Percentiles rank a stretch among this genome's conserved stretches.
Evolutionary conservation across 2,888 invertebrate genomes (phyloP).

Genomic region (Eledone cirrhosa): DNA sequence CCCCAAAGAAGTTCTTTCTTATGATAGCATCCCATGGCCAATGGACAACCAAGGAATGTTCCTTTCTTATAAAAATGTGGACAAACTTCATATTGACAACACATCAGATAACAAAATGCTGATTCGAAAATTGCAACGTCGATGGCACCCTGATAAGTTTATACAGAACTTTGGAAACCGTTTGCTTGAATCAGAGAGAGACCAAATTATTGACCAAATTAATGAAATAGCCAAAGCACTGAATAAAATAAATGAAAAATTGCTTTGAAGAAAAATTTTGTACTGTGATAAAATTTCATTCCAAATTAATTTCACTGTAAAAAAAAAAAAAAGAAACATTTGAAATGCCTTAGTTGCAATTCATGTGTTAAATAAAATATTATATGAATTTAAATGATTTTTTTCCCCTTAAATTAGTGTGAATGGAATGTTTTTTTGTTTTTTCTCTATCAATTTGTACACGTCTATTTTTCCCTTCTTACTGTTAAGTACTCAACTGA

Average conservation of each 20-base stretch:
- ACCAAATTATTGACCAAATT: conserved; percentile 14
- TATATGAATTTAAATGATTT: no score
- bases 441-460: no score
- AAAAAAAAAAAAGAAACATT: no score
- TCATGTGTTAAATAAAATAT: no score
- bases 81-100: not conserved
- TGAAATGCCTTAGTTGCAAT: no score
- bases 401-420: no score
- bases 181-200: conserved; percentile 20
- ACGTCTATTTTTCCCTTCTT: no score
- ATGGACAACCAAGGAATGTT: not conserved
- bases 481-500: no score
- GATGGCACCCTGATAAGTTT: conserved; percentile 21
- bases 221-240: conserved; percentile 22
- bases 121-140: conserved; percentile 12
- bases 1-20: not conserved
- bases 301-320: no score
- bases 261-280: not conserved
- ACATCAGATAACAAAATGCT: conserved; percentile 8
- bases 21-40: conserved; percentile 9
- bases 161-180: conserved; percentile 20
- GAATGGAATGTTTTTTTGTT: no score
- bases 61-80: not conserved
- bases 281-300: no score
- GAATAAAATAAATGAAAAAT: conserved; percentile 16